phyloP scores from a whole-genome alignment of 2,113 vertebrate species.

The Halcyon malimbica region DNA sequence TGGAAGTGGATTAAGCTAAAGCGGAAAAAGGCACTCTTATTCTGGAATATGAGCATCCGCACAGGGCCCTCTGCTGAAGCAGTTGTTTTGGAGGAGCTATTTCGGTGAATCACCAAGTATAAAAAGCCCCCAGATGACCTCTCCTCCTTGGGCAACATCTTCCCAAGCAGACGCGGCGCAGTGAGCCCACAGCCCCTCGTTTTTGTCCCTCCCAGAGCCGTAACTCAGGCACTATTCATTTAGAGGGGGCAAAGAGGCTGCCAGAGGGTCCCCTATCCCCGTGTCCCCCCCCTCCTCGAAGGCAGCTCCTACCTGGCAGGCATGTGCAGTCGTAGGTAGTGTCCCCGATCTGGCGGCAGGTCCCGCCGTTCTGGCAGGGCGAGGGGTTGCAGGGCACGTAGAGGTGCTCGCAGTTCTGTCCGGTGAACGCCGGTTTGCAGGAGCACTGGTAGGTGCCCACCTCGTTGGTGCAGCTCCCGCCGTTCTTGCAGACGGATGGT shows the following conservation, averaged over 20 bases:
- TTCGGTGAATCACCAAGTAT: not conserved
- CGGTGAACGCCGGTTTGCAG: conserved; percentile 84
- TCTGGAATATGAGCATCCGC: conserved; percentile 65
- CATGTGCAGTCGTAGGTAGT: conserved; percentile 93
- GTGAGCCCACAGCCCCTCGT: accelerated
- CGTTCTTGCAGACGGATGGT: conserved; percentile 80
- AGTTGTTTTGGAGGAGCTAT: conserved; percentile 29
- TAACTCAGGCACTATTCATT: accelerated
- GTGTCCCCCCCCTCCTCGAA: accelerated
- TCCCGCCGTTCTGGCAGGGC: conserved; percentile 93
- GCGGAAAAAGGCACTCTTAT: conserved; percentile 67
- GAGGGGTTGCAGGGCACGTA: conserved; percentile 95
- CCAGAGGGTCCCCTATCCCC: not conserved
- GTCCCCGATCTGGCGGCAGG: conserved; percentile 91
- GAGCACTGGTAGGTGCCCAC: conserved; percentile 87
- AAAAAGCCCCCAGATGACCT: conserved; percentile 38
- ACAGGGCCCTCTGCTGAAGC: conserved; percentile 32
- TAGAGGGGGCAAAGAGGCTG: accelerated
- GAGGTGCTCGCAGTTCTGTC: conserved; percentile 87
- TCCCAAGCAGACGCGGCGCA: not conserved
- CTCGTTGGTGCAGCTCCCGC: conserved; percentile 86
- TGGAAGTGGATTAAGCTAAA: conserved; percentile 64
- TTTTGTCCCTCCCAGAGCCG: not conserved
- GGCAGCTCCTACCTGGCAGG: conserved; percentile 85
- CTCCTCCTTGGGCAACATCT: accelerated